Evolutionary conservation across 1,140 invertebrate genomes (phyloP).

Genomic region (Venustaconcha ellipsiformis): DNA sequence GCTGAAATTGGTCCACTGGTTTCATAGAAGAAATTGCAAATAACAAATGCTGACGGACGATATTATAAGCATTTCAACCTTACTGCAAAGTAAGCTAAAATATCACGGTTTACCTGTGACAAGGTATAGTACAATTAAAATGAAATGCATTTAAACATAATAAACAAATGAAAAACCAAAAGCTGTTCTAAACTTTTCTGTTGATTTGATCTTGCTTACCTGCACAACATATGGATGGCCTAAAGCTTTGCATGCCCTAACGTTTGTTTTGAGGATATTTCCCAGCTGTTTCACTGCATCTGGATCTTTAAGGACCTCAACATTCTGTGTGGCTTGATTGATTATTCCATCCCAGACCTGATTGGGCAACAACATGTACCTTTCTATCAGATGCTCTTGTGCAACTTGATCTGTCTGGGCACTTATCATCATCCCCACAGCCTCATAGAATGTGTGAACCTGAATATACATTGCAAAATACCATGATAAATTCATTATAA

Average conservation of each 20-base stretch:
- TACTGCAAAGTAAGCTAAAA: too few species aligned
- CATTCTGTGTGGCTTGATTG: slow-evolving; percentile 95
- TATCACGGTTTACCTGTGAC: too few species aligned
- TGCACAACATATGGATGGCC: slow-evolving; percentile 97
- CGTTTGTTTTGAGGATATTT: slow-evolving; percentile 99
- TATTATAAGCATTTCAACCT: too few species aligned
- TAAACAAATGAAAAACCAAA: too few species aligned
- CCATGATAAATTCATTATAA: too few species aligned
- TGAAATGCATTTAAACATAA: too few species aligned
- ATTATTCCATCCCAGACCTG: slow-evolving; percentile 99
- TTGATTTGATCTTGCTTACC: slow-evolving; percentile 57
- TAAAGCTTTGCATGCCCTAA: slow-evolving; percentile 96
- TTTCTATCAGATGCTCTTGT: slow-evolving; percentile 95
- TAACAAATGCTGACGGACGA: too few species aligned
- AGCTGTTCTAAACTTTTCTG: too few species aligned
- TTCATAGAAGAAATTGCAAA: too few species aligned
- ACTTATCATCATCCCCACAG: slow-evolving; percentile 99
- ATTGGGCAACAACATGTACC: slow-evolving; percentile 98
- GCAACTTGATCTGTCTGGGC: slow-evolving; percentile 88
- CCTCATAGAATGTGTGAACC: slow-evolving; percentile 99
- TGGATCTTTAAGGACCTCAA: slow-evolving; percentile 94
- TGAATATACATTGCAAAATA: slow-evolving; percentile 62
- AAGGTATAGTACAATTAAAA: too few species aligned
- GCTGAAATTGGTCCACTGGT: too few species aligned
- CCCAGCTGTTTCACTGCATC: slow-evolving; percentile 97